Evolutionary conservation across 64 coral and sea anemone species (phyloP), one percentile per base, ranked within the genome.

Genomic region (Porites lutea): DNA sequence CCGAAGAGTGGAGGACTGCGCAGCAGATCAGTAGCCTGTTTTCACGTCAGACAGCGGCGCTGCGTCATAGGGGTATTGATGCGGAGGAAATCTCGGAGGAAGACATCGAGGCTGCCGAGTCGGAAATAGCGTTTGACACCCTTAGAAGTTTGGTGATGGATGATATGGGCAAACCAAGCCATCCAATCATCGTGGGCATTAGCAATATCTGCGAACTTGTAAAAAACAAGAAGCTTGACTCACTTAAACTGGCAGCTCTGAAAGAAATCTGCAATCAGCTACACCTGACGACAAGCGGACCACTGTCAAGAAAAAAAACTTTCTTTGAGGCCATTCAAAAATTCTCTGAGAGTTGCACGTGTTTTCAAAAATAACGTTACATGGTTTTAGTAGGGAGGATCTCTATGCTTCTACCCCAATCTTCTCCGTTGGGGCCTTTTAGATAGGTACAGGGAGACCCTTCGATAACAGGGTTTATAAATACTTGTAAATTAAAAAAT

Each of bases 1-100:
- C 75, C 5, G 88, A 90, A 57, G 88, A 90, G 62, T 90, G 88
- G 88, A 79, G 74, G 37, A 80, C 75, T 53, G 19, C 47, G 9
- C 19, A 79, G 64, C 88, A 79, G 44, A 90, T 90, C 59, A 90
- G 45, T 19, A 74, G 67, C 65, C 71, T 87, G 43, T 83, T 83
- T 12, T 87, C 84, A 11, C 84, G 63, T 52, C 37, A 50, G 3
- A 19, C 84, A 71, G 84, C 84, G 51, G 64, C 71, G 46, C 84
- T 71, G 7, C 48, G 67, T 19, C 65, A 61, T 21, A 13, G 48
- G 49, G 63, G 15, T 22, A 53, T 3, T 87, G 27, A 47, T 74
- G 65, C 48, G 4, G 63, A 87, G 20, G 8, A 65, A 27, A 46
- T 79, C 43, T 47, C 27, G 48, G 88, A 79, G 43, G 88, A 79